Conservation (phyloP, 35 echinoderm and acorn worm species). For the Hemicentrotus pulcherrimus region DNA sequence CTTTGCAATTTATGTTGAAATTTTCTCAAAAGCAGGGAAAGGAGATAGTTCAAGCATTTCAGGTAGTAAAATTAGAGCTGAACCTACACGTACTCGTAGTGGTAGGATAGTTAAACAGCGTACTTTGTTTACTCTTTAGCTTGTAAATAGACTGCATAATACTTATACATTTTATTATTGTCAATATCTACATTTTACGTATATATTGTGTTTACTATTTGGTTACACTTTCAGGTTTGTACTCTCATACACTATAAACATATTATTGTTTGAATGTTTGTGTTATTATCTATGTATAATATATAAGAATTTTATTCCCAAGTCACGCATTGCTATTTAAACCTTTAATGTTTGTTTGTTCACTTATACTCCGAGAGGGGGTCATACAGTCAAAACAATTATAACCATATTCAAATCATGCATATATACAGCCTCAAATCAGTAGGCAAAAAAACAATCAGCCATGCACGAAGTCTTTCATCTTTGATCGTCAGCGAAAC, state of each 20-base stretch:
- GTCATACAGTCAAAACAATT: background rate
- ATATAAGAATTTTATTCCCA: background rate
- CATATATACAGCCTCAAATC: too few relatives aligned
- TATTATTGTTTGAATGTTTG: background rate
- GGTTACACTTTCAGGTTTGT: too few relatives aligned
- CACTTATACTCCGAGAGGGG: background rate
- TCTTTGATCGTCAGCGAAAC: too few relatives aligned
- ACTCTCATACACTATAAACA: too few relatives aligned
- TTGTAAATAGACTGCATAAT: background rate
- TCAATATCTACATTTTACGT: too few relatives aligned
- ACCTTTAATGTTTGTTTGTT: background rate
- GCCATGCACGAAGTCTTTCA: too few relatives aligned
- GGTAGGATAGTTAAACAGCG: background rate
- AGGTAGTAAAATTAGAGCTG: background rate
- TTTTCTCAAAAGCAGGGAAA: background rate
- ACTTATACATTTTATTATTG: background rate
- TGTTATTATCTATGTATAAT: background rate
- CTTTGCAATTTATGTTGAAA: too few relatives aligned
- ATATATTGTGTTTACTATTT: too few relatives aligned
- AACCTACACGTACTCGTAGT: background rate
- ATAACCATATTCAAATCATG: too few relatives aligned
- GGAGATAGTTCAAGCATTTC: background rate
- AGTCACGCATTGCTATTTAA: background rate
- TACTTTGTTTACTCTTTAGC: background rate
- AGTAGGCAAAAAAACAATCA: too few relatives aligned